phyloP scores from a whole-genome alignment of 2,888 invertebrate species.

The Meghimatium bilineatum region DNA sequence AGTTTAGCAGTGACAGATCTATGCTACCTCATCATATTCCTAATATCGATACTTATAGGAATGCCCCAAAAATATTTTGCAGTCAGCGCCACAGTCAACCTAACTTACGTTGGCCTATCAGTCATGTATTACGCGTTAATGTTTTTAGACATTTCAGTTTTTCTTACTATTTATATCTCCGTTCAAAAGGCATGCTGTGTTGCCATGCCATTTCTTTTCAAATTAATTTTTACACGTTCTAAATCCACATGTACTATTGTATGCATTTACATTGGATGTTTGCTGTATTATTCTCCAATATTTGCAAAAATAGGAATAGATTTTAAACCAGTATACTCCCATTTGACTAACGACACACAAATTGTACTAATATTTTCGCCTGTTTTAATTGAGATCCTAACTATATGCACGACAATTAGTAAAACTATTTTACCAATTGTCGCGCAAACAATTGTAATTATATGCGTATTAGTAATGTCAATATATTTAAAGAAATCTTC shows the following conservation, averaged over 20 bases:
- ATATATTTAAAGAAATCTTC: background rate
- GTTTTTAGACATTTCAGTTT: constrained; percentile 18
- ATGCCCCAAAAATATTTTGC: constrained; percentile 3
- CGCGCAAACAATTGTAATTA: background rate
- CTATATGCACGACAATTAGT: background rate
- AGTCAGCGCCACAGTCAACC: background rate
- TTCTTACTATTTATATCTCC: constrained; percentile 9
- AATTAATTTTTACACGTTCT: background rate
- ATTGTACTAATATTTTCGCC: background rate
- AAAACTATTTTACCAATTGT: constrained; percentile 8
- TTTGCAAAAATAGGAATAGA: background rate
- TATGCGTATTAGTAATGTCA: background rate
- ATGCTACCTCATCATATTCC: background rate
- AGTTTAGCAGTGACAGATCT: constrained; percentile 8
- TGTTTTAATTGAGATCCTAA: background rate
- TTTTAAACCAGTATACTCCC: background rate
- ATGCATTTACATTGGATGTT: background rate
- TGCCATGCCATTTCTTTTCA: background rate
- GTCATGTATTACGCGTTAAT: constrained; percentile 13
- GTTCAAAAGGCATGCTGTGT: constrained; percentile 8
- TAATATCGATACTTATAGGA: background rate
- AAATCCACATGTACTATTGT: background rate
- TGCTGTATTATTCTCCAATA: background rate
- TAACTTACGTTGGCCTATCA: background rate
- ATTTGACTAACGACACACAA: background rate